Evolutionary conservation across 2,888 invertebrate species (phyloP).

Genomic region (Antheraea yamamai): DNA sequence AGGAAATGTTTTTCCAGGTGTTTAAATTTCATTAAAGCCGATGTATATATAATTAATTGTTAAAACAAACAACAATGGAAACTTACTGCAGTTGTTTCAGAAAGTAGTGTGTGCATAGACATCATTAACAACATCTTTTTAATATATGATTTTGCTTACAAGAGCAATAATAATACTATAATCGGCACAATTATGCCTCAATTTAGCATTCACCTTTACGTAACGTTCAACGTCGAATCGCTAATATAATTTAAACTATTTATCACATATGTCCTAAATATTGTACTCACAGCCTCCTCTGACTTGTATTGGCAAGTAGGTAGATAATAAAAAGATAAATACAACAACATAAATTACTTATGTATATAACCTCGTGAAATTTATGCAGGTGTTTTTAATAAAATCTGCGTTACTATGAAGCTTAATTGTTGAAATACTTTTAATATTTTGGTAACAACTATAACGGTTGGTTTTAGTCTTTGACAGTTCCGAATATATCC

Average conservation of each 20-base stretch:
- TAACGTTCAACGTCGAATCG: neutral
- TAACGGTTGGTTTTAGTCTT: neutral
- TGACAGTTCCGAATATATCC: neutral
- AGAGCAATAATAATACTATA: neutral
- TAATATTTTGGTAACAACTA: neutral
- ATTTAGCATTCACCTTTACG: neutral
- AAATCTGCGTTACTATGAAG: neutral
- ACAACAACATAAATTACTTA: neutral
- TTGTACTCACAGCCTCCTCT: neutral
- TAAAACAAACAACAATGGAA: no score
- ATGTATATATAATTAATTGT: no score
- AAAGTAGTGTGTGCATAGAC: neutral
- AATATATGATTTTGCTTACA: neutral
- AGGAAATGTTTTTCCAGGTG: no score
- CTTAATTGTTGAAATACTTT: neutral
- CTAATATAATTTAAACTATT: neutral
- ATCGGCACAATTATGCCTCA: neutral
- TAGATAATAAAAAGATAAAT: conserved; percentile 3
- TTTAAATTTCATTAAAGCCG: no score
- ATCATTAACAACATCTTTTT: no score
- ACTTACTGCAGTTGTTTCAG: neutral
- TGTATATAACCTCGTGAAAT: neutral
- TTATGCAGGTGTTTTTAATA: neutral
- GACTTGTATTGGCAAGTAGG: neutral
- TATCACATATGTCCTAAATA: neutral